Percentiles rank a stretch among this genome's conserved stretches.
Evolutionary conservation across 2,888 invertebrate species (phyloP).

Genomic region (Pristionchus exspectatus): DNA sequence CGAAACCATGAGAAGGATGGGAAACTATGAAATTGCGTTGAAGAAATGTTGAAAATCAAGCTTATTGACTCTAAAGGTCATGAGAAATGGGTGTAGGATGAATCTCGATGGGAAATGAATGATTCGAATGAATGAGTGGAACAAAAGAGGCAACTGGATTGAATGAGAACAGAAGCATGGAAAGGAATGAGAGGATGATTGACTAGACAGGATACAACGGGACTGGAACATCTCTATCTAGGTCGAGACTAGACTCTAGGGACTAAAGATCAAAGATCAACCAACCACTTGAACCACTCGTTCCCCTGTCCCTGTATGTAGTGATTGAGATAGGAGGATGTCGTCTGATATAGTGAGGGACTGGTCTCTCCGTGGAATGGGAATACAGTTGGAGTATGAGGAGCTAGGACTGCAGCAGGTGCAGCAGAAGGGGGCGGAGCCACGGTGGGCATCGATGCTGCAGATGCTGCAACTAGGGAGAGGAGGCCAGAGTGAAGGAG

Average conservation of each 20-base stretch:
- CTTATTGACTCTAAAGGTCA: background rate
- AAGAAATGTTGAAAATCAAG: background rate
- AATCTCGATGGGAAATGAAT: background rate
- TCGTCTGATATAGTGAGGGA: constrained; percentile 51
- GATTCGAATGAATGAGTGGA: background rate
- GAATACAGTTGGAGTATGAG: constrained; percentile 61
- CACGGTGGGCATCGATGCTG: constrained; percentile 55
- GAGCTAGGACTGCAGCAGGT: constrained; percentile 57
- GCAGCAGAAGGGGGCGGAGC: constrained; percentile 60
- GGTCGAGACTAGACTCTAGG: background rate
- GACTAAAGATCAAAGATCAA: constrained; percentile 29
- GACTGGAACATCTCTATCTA: background rate
- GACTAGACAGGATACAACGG: constrained; percentile 14
- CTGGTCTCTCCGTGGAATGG: constrained; percentile 57
- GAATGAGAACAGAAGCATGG: constrained; percentile 15
- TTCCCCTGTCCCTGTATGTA: constrained; percentile 22
- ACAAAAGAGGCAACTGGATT: constrained; percentile 42
- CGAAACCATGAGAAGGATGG: background rate
- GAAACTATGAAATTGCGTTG: background rate
- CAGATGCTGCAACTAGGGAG: background rate
- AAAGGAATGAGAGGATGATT: constrained; percentile 3
- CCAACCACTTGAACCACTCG: constrained; percentile 55
- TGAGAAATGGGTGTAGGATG: background rate
- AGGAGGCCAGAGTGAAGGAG: background rate
- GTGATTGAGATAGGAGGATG: constrained; percentile 46